Percentiles rank a stretch among this genome's conserved stretches.
These are phyloP conservation scores for Melanaphis sacchari DNA, from an alignment of 1,140 invertebrate species.

Conservation along the genomic window DNA sequence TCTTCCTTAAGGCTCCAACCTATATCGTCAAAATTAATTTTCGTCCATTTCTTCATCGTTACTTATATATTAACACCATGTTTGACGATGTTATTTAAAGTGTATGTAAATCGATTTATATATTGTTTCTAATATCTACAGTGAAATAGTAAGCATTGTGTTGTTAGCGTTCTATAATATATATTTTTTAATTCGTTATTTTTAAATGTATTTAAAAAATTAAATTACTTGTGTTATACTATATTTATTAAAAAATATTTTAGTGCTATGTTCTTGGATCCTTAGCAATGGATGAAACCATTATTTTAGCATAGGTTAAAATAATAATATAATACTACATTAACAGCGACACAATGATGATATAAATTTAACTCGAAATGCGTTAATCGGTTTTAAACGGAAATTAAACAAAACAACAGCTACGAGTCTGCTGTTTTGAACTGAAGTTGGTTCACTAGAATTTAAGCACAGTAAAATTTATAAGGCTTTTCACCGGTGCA, in stretches of 20 bases:
- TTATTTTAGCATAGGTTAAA: not conserved
- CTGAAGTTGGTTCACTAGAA: not conserved
- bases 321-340: not conserved
- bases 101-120: not conserved
- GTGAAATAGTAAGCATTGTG: not conserved
- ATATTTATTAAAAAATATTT: not conserved
- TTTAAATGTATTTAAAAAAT: no score
- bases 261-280: not conserved
- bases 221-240: not conserved
- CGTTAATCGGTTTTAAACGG: not conserved
- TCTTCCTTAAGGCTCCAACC: not conserved
- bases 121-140: not conserved
- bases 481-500: not conserved
- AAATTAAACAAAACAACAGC: not conserved
- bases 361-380: not conserved
- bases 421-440: not conserved
- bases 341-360: not conserved
- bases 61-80: not conserved
- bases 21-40: not conserved
- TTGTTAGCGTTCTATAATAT: not conserved
- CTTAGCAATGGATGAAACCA: not conserved
- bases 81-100: not conserved
- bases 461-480: not conserved
- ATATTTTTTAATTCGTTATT: no score
- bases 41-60: not conserved